These are phyloP conservation scores for Nesogale talazaci DNA, from an alignment of 2,113 vertebrate species.

Conservation along the genomic window DNA sequence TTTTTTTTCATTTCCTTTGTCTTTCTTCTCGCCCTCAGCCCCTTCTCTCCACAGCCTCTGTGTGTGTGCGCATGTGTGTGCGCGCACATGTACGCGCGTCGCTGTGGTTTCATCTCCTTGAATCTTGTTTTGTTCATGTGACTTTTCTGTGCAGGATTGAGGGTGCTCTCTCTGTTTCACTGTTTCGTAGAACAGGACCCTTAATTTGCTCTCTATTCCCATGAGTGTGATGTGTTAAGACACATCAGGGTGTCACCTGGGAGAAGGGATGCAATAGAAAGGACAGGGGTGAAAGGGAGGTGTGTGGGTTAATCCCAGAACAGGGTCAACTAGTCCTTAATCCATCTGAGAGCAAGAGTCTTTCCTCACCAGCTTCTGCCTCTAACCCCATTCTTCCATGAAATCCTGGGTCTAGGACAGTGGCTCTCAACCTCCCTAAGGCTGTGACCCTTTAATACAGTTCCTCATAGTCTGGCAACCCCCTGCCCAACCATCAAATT, in stretches of 20 bases:
- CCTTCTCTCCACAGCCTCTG: background rate
- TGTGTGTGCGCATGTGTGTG: background rate
- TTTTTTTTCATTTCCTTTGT: conserved; percentile 13
- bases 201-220: conserved; percentile 23
- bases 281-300: background rate
- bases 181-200: conserved; percentile 17
- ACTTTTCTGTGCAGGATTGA: conserved; percentile 33
- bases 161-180: background rate
- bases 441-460: too few relatives aligned
- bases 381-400: background rate
- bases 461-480: too few relatives aligned
- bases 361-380: background rate
- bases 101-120: background rate
- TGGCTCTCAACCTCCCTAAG: too few relatives aligned
- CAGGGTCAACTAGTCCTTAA: background rate
- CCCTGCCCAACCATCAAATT: too few relatives aligned
- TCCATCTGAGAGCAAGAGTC: background rate
- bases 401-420: background rate
- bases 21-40: conserved; percentile 16
- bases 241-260: too few relatives aligned
- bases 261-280: background rate
- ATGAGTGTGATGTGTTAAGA: background rate
- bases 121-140: conserved; percentile 23
- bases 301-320: background rate
- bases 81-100: too few relatives aligned